A percentile compares a stretch with the other conserved stretches of the same genome.
phyloP scores from a whole-genome alignment of 2,797 vertebrate genomes.

The Loriculus beryllinus region DNA sequence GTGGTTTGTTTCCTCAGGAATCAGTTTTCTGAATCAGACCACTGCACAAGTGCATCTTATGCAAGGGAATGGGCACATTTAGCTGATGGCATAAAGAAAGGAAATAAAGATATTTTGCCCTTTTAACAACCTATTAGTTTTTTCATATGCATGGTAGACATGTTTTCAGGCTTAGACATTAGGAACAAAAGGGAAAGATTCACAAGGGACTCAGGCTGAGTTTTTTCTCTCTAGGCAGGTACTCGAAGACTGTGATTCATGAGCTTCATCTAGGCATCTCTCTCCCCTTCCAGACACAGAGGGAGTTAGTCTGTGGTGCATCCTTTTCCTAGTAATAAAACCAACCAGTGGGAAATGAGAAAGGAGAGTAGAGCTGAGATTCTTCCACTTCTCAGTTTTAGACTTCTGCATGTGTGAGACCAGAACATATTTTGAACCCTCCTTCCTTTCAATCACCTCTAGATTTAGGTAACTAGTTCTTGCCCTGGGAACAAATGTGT shows the following conservation, averaged over 20 bases:
- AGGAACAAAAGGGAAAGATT: not conserved
- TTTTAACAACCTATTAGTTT: not conserved
- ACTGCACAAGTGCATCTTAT: not conserved
- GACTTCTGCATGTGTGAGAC: not conserved
- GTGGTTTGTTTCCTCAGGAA: not conserved
- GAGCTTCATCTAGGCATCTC: not conserved
- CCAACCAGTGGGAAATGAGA: not conserved
- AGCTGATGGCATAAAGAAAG: not conserved
- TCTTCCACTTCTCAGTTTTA: not conserved
- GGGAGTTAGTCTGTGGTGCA: not conserved
- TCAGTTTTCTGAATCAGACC: not conserved
- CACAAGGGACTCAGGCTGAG: not conserved
- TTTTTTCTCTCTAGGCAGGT: not conserved
- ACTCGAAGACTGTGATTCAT: not conserved
- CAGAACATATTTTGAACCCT: not conserved
- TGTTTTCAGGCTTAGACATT: not conserved
- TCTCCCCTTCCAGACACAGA: not conserved
- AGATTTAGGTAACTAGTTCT: not conserved
- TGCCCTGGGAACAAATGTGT: not conserved
- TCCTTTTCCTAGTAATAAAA: conserved; percentile 20
- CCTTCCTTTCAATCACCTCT: not conserved
- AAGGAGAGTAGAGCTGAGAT: not conserved
- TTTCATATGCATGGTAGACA: not conserved
- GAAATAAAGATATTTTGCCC: not conserved
- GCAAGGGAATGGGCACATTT: not conserved